Percentiles rank a stretch among this genome's conserved stretches.
Conservation (phyloP, 1,140 invertebrate species). For the Adoxophyes honmai region DNA sequence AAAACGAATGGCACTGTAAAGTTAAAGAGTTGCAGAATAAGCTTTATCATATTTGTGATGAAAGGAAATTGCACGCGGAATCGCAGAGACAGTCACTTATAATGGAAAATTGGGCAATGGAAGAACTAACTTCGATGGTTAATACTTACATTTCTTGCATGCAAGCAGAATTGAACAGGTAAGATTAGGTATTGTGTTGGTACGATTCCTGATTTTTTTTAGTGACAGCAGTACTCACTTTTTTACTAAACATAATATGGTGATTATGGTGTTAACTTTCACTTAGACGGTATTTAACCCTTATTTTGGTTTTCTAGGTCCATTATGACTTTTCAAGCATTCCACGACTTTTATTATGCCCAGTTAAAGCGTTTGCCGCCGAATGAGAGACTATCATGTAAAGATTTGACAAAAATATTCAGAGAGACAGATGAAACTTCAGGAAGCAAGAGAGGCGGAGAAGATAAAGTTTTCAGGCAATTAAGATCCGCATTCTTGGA, state of each 20-base stretch:
- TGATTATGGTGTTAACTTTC: too few species aligned
- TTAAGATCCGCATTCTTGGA: constrained; percentile 51
- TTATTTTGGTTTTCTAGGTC: constrained; percentile 43
- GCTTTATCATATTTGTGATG: constrained; percentile 76
- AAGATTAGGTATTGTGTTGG: too few species aligned
- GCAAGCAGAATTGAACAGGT: constrained; percentile 79
- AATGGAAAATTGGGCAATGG: constrained; percentile 72
- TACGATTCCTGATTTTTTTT: too few species aligned
- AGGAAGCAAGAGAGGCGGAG: constrained; percentile 48
- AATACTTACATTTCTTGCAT: constrained; percentile 77
- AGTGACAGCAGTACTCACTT: too few species aligned
- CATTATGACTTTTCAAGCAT: constrained; percentile 66
- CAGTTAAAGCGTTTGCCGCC: constrained; percentile 63
- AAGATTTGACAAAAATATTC: constrained; percentile 56
- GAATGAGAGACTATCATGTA: constrained; percentile 54
- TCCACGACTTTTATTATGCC: constrained; percentile 78
- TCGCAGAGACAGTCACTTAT: constrained; percentile 70
- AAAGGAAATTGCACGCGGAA: constrained; percentile 72
- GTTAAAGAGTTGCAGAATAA: constrained; percentile 56
- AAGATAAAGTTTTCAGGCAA: constrained; percentile 60
- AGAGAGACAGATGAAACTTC: constrained; percentile 49
- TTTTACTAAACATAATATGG: too few species aligned
- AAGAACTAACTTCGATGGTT: constrained; percentile 69
- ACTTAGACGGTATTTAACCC: constrained; percentile 1
- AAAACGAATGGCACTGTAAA: constrained; percentile 71